Base-by-base conservation (phyloP, 2,113 vertebrate species). In the Thermophis baileyi region DNA sequence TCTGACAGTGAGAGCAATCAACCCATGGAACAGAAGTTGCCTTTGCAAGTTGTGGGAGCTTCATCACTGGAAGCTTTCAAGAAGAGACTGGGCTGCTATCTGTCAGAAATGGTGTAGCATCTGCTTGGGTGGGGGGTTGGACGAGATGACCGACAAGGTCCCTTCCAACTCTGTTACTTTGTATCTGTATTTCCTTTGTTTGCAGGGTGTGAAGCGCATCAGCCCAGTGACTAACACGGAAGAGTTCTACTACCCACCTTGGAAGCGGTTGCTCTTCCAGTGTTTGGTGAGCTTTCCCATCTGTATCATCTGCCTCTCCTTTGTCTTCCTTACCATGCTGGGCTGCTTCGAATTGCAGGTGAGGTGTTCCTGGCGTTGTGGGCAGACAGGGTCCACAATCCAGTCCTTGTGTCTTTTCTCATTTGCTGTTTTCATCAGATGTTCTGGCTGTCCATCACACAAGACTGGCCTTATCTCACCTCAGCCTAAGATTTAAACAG, bases 341-440 rank as follows among this genome's bases (percentile, higher is more conserved):
- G 98, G 98, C 97, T 99, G 99, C 98, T 98, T 99, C 93, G 98
- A 99, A 97, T 98, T 99, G 96, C 99, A 99, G 99, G 99, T 99
- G 93, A 94, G 97, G 93, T 85, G 0, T 20, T 40, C 6, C 69
- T 74, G 69, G 69, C 5, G 0, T 18, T 74, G n/a, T 74, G 63
- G 63, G 30, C 14, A 74, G 63, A 35, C 2, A 74, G n/a, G 63
- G n/a, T n/a, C 63, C n/a, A 35, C 63, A 74, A 74, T 74, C 63
- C n/a, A 35, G 16, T 20, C n/a, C 69, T 8, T 3, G 69, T 35
- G 69, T 7, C n/a, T 74, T 74, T 74, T 35, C n/a, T 74, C 2
- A 20, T 74, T 35, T 35, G 6, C 6, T 74, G n/a, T 20, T 74
- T 74, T 5, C n/a, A 20, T 40, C 69, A 74, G n/a, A 20, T 20